Evolutionary conservation across 1,140 invertebrate genomes (phyloP).

Genomic region (Panagrolaimus sp.): DNA sequence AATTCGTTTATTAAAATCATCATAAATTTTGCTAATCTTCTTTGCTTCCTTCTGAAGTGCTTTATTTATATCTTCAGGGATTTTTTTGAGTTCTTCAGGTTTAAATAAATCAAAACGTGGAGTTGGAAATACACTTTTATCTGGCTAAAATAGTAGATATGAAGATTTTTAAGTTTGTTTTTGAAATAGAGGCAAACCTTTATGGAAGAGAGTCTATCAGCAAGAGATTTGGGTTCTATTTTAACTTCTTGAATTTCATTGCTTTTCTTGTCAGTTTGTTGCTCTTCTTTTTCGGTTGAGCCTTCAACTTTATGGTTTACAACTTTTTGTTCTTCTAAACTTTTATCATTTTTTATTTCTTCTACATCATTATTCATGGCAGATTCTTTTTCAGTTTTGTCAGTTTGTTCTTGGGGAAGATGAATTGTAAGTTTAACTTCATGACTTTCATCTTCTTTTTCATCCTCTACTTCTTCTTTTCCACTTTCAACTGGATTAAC

Average conservation of each 20-base stretch:
- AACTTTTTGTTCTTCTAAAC: background rate
- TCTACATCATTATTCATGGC: no score
- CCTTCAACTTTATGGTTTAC: background rate
- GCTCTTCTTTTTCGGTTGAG: background rate
- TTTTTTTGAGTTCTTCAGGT: background rate
- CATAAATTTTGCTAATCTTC: background rate
- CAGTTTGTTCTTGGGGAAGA: no score
- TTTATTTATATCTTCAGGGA: background rate
- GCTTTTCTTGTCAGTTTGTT: background rate
- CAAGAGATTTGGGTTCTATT: background rate
- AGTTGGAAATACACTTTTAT: background rate
- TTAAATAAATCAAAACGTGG: background rate
- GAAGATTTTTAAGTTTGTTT: background rate
- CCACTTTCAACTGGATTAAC: no score
- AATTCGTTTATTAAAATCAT: background rate
- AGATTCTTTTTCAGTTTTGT: no score
- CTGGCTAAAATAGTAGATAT: no score
- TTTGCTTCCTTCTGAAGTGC: background rate
- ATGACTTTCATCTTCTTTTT: no score
- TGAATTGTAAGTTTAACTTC: no score
- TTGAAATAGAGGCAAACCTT: background rate
- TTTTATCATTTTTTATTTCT: no score
- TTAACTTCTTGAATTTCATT: background rate
- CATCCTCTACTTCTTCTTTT: no score
- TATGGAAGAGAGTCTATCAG: background rate